These are phyloP conservation scores for Hoplodrina blanda DNA, from an alignment of 2,888 invertebrate genomes.

Conservation along the genomic window DNA sequence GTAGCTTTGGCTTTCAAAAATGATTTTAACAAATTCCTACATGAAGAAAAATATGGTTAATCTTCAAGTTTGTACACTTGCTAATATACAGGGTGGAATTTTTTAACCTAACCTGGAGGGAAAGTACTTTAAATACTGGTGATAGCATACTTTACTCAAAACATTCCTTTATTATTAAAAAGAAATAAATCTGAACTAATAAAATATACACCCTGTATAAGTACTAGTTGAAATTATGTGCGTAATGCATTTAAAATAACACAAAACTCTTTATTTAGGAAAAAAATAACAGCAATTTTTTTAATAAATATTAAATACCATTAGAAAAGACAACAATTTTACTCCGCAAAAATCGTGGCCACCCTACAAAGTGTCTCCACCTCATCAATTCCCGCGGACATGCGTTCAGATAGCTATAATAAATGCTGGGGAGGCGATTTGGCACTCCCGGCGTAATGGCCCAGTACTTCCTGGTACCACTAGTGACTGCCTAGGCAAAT, in stretches of 20 bases:
- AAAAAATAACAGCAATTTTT: no score
- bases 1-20: not conserved
- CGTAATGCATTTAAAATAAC: no score
- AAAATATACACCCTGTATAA: no score
- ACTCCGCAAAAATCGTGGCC: constrained; percentile 59
- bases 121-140: no score
- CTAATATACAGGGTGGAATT: no score
- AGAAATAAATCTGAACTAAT: no score
- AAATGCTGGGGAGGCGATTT: constrained; percentile 78
- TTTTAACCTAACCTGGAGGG: no score
- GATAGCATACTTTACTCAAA: no score
- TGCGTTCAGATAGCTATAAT: constrained; percentile 73
- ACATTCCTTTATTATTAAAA: no score
- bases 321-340: not conserved
- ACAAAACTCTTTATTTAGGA: no score
- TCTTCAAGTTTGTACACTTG: not conserved
- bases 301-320: no score
- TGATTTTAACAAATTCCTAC: not conserved
- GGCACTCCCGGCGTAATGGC: constrained; percentile 81
- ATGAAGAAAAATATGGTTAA: not conserved
- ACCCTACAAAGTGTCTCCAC: constrained; percentile 76
- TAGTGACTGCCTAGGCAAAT: constrained; percentile 39
- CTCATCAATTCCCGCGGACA: constrained; percentile 81
- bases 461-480: constrained; percentile 74
- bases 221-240: no score